Base-by-base conservation (phyloP, 2,797 vertebrate species). In the Bovichtus variegatus region DNA sequence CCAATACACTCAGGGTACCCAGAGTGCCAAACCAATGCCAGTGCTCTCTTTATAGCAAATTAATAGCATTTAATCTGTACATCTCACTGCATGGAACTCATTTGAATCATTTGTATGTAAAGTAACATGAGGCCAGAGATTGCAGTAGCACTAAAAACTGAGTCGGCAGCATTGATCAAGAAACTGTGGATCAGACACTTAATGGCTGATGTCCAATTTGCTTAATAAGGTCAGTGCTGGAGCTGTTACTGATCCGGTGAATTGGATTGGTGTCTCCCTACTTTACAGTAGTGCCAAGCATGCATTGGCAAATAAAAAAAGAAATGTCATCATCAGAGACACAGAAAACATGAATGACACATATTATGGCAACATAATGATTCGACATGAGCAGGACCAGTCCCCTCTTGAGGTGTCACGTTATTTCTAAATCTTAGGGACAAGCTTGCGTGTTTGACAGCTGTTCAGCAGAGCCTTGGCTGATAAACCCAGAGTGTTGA, bases 361-460 rank as follows among this genome's bases (percentile, higher is more conserved):
- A n/a, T n/a, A n/a, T n/a, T n/a, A n/a, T n/a, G n/a, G n/a, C n/a
- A n/a, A n/a, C n/a, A n/a, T 59, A 23, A 64, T 67, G 63, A 79
- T 82, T 87, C 73, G 78, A 70, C 69, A 65, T 4, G 34, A 66
- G 46, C 38, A 34, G 21, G 23, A 18, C 46, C 34, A 43, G 47
- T 12, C 12, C 41, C 6, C 38, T 62, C 34, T 47, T 74, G 4
- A 73, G 74, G 64, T 67, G 71, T 70, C 44, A 74, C 60, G 64
- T 62, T 21, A 74, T 51, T 51, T 60, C 38, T 27, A 31, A 46
- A 61, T 82, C 57, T 58, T 9, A 50, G 53, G 8, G 59, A 71
- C 51, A 29, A 13, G 61, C 58, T 54, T 4, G 44, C 31, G 41
- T 21, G 23, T 58, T 61, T 62, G 74, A 72, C 77, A 55, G 71